These are phyloP conservation scores for Drosophila azteca DNA, from an alignment of 1,140 invertebrate species.

Conservation along the genomic window DNA sequence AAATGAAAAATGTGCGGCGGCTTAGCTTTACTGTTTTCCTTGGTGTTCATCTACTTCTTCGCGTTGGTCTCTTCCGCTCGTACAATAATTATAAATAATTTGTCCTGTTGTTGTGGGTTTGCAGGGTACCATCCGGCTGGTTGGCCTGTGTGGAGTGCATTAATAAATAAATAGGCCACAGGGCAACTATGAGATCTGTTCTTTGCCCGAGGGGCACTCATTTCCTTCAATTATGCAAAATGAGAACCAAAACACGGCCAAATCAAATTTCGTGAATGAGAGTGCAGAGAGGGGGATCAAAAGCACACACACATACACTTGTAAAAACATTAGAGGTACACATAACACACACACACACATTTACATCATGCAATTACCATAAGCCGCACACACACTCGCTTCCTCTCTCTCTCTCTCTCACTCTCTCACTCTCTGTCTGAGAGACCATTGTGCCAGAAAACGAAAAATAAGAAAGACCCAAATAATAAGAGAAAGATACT, in stretches of 20 bases:
- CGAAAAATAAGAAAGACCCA: conserved; percentile 13
- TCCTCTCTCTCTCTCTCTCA: conserved; percentile 5
- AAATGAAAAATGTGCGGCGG: conserved; percentile 74
- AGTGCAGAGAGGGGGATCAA: conserved; percentile 2
- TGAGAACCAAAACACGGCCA: conserved; percentile 30
- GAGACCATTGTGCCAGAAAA: conserved; percentile 44
- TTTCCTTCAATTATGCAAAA: conserved; percentile 56
- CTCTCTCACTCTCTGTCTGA: conserved; percentile 17
- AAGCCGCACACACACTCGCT: conserved; percentile 16
- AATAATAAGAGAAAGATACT: conserved; percentile 15
- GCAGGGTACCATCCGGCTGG: neutral
- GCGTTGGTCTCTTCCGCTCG: conserved; percentile 16
- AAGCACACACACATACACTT: conserved; percentile 42
- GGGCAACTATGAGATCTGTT: conserved; percentile 41
- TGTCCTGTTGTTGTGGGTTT: conserved; percentile 38
- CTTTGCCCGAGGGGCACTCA: conserved; percentile 17
- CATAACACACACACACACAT: conserved; percentile 18
- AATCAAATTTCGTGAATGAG: conserved; percentile 60
- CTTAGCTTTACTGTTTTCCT: conserved; percentile 31
- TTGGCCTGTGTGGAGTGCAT: conserved; percentile 47
- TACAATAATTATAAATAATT: conserved; percentile 74
- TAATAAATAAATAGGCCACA: conserved; percentile 69
- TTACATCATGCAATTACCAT: conserved; percentile 58
- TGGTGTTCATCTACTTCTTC: neutral
- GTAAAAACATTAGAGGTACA: conserved; percentile 55